Base-by-base conservation (phyloP, 2,113 vertebrate species). In the Terrapene triunguis region DNA sequence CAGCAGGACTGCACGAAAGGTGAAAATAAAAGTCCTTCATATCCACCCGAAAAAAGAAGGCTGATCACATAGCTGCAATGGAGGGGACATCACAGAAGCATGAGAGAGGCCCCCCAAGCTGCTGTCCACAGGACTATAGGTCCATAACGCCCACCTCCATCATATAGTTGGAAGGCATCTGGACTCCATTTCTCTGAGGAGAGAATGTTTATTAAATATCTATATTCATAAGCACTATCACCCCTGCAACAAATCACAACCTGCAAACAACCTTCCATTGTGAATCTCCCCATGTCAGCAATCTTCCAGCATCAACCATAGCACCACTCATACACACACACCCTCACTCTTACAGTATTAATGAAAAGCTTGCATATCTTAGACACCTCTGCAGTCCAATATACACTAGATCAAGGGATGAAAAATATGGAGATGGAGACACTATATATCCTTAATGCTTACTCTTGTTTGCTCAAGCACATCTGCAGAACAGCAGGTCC, bases 181-280 rank as follows among this genome's bases (percentile, higher is more conserved):
- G 38, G 89, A 86, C 16, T 65, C 1, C 38, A 53, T 88, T 96
- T 95, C 72, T 38, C 72, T 17, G 72, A 85, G 85, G 2, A 90
- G 8, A 2, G 89, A 84, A 47, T 69, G 7, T 72, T 89, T 89
- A 55, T 90, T 86, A 82, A 93, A 50, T 62, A 84, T 59, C 91
- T 87, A 76, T 65, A 42, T 88, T 86, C 12, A 50, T 3, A 85
- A 10, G 8, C 62, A 19, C 16, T 5, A 8, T n/a, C 32, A 93
- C 10, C n/a, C 44, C 65, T 74, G 80, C 69, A 85, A 27, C 47
- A 81, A 94, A 50, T 17, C 59, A 90, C 47, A 74, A 88, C 91
- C 22, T 90, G 22, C 84, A 83, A 54, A 13, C 6, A 92, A 50
- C 12, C 42, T 94, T 47, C 81, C 53, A 22, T 19, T 85, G 44